Conservation (phyloP, 2,797 vertebrate species). For the Numenius phaeopus region DNA sequence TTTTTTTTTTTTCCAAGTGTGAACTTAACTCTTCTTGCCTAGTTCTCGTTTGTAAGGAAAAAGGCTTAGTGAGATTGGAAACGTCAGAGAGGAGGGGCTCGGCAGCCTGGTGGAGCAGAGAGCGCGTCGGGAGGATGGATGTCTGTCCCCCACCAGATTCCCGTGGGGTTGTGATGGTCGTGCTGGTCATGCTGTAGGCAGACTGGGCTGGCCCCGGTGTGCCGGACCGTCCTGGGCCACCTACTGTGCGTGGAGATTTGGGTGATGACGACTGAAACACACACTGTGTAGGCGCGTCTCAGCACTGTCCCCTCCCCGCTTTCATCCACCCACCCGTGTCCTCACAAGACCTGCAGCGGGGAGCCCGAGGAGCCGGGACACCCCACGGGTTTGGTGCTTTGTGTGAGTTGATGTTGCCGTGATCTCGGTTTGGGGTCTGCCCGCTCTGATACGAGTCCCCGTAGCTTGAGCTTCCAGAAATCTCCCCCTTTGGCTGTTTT, state of each 20-base stretch:
- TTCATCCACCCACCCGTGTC: not conserved
- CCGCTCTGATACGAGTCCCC: not conserved
- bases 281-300: accelerated
- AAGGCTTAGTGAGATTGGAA: constrained; percentile 5
- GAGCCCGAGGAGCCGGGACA: not conserved
- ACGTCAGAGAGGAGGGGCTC: not conserved
- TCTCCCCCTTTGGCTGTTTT: not conserved
- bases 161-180: accelerated
- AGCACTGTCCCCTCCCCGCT: not conserved
- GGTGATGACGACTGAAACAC: not conserved
- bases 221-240: not conserved
- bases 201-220: not conserved
- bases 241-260: not conserved
- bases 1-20: not conserved
- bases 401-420: not conserved
- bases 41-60: not conserved
- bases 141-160: not conserved
- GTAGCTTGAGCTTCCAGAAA: not conserved
- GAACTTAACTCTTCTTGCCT: constrained; percentile 29
- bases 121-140: not conserved
- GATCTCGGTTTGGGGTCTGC: not conserved
- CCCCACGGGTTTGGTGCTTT: accelerated
- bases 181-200: accelerated
- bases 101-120: accelerated
- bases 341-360: not conserved